Percentiles rank a stretch among this genome's conserved stretches.
Evolutionary conservation across 2,113 vertebrate genomes (phyloP).

Genomic region (Oryzias javanicus): DNA sequence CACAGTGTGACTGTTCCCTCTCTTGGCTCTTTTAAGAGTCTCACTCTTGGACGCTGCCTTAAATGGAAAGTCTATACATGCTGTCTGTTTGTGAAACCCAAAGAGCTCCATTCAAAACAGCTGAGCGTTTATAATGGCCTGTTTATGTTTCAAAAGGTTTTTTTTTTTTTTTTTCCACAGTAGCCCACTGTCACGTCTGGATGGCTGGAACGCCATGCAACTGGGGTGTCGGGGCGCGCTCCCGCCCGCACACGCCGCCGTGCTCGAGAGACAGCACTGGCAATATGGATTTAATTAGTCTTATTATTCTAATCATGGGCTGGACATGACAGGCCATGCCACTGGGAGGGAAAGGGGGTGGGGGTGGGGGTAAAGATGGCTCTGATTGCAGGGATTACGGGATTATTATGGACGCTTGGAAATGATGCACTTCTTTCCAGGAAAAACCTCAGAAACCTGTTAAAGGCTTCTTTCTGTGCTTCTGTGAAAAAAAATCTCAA

Average conservation of each 20-base stretch:
- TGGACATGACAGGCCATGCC: conserved; percentile 60
- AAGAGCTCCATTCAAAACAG: conserved; percentile 56
- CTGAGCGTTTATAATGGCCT: conserved; percentile 73
- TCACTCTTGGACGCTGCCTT: conserved; percentile 53
- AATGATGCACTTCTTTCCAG: conserved; percentile 17
- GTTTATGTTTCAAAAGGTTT: conserved; percentile 66
- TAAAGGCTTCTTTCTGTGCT: background rate
- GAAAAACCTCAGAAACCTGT: conserved; percentile 18
- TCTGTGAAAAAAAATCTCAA: background rate
- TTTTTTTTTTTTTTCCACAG: conserved; percentile 49
- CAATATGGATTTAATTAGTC: conserved; percentile 71
- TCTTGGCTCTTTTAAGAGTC: conserved; percentile 58
- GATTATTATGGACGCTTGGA: conserved; percentile 26
- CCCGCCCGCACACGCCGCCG: conserved; percentile 10
- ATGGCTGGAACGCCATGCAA: conserved; percentile 36
- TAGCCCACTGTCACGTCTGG: conserved; percentile 59
- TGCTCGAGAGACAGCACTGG: conserved; percentile 32
- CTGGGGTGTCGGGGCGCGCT: conserved; percentile 8
- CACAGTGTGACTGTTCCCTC: conserved; percentile 64
- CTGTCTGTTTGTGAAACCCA: conserved; percentile 54
- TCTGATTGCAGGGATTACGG: conserved; percentile 21
- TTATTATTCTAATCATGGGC: conserved; percentile 72
- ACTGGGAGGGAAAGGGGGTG: conserved; percentile 35
- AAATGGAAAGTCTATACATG: conserved; percentile 75
- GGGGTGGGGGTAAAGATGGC: conserved; percentile 5